A percentile compares a stretch with the other conserved stretches of the same genome.
Evolutionary conservation across 2,888 invertebrate genomes (phyloP).

Genomic region (Cosmorhoe ocellata): DNA sequence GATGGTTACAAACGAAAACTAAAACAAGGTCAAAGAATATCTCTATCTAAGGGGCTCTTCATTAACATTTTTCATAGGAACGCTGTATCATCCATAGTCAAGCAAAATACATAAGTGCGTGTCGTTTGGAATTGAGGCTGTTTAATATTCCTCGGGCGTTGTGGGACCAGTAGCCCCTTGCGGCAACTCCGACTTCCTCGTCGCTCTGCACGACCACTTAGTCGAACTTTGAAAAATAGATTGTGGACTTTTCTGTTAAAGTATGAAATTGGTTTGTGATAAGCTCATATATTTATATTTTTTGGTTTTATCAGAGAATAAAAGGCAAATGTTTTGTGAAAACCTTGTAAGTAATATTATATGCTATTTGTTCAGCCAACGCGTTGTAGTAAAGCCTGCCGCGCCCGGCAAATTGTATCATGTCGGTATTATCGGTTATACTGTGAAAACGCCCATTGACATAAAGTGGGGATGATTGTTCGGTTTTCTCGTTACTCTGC

Average conservation of each 20-base stretch:
- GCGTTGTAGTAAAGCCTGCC: too few species aligned
- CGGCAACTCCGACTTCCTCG: constrained; percentile 44
- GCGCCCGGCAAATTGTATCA: too few species aligned
- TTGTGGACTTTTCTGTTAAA: neutral
- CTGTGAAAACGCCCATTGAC: neutral
- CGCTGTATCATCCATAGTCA: constrained; percentile 3
- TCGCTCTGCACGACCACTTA: constrained; percentile 35
- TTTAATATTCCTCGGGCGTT: constrained; percentile 64
- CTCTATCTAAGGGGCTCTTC: neutral
- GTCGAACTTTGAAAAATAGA: constrained; percentile 1
- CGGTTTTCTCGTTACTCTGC: constrained; percentile 36
- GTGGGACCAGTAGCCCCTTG: constrained; percentile 46
- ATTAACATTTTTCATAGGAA: constrained; percentile 9
- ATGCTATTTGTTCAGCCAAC: too few species aligned
- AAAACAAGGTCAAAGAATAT: neutral
- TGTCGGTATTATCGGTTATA: too few species aligned
- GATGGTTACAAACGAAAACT: neutral
- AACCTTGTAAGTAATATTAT: too few species aligned
- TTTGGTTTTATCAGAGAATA: too few species aligned
- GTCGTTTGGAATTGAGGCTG: constrained; percentile 49
- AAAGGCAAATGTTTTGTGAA: too few species aligned
- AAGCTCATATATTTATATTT: neutral
- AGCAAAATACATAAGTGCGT: constrained; percentile 35
- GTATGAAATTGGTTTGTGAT: neutral
- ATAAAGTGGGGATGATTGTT: neutral